A percentile compares a stretch with the other conserved stretches of the same genome.
Conservation (phyloP, 2,113 vertebrate species). For the Pelecanoides urinatrix region DNA sequence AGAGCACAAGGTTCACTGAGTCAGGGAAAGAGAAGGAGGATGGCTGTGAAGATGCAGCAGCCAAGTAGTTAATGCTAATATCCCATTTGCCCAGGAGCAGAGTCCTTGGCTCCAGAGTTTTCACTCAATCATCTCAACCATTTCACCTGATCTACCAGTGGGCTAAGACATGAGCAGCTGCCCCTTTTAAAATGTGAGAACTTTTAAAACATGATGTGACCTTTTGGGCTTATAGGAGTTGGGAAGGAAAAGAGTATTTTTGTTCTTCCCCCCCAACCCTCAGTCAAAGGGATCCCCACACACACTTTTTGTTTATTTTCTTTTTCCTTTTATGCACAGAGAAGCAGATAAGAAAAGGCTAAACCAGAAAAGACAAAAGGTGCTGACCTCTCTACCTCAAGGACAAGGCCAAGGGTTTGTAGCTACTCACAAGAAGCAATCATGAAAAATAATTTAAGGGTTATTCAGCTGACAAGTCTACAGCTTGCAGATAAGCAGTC, state of each 20-base stretch:
- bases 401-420: background rate
- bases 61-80: background rate
- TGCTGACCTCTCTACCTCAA: background rate
- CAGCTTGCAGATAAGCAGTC: background rate
- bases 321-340: background rate
- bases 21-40: background rate
- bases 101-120: background rate
- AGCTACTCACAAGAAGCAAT: background rate
- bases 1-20: background rate
- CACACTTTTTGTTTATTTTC: background rate
- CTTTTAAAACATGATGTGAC: background rate
- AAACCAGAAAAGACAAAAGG: background rate
- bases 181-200: background rate
- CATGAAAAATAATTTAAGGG: background rate
- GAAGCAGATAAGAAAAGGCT: background rate
- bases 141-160: background rate
- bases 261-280: background rate
- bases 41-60: background rate
- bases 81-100: background rate
- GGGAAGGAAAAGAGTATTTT: accelerated
- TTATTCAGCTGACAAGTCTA: background rate
- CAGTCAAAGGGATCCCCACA: background rate
- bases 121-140: background rate
- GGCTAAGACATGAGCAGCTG: background rate
- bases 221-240: background rate